Base-by-base conservation (phyloP, 2,888 invertebrate genomes). In the Dynastes tityus region DNA sequence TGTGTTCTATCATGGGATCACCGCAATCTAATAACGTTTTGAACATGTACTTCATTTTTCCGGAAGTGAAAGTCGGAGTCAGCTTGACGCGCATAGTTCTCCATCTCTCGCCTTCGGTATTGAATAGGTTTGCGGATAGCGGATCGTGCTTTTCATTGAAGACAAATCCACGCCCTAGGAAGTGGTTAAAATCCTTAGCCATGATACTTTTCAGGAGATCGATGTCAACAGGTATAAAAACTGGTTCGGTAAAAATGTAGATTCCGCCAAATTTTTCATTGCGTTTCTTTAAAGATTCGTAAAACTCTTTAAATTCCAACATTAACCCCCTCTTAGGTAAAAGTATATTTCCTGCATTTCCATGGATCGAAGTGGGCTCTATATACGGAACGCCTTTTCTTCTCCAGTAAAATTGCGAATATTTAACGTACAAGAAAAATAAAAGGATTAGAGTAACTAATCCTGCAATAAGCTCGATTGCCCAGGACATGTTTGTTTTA, bases 131-230 rank as follows among this genome's bases (percentile, higher is more conserved):
- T 6, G 76, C 76, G 2, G 45, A 16, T 29, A 76, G 32, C 8
- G 76, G 76, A 29, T 76, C 76, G 22, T 53, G 29, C 2, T 65
- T 29, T 37, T 65, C 76, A n/a, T 76, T 53, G n/a, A 32, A 67
- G n/a, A 27, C 22, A n/a, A 61, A 45, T 0, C 92, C 92, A 61
- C 92, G 91, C 76, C 92, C 91, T 84, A 91, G 90, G 79, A 93
- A 93, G 83, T 91, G 87, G 2, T 87, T 87, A 80, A 92, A 93
- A 82, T 93, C 92, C 80, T 89, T 91, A 51, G 90, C 89, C 82
- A 92, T 83, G 22, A 93, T 87, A 64, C 89, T 88, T 71, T 83
- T 83, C 29, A 82, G 49, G 45, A 80, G 78, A 51, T 77, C 80
- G 27, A 73, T 75, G 61, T 80, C 76, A 9, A 81, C 58, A 49